Evolutionary conservation across 2,113 vertebrate species (phyloP), one percentile per base, ranked within the genome.

Genomic region (Orcinus orca): DNA sequence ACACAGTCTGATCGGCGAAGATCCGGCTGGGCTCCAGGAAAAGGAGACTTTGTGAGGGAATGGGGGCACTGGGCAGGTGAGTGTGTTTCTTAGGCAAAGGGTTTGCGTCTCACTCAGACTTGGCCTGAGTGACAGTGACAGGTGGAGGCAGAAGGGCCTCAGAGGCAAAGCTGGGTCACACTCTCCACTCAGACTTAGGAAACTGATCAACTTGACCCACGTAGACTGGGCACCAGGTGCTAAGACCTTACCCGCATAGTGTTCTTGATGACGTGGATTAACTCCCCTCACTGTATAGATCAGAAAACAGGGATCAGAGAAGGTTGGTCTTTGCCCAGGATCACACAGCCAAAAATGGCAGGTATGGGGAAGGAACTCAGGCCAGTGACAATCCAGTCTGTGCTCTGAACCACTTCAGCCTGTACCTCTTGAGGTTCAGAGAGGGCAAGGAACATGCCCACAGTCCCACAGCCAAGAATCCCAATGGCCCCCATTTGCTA

Each of bases 71-170:
- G 3, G 80, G 47, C 60, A 36, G 80, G 80, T 31, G 62, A 77
- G 15, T 25, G n/a, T 0, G 1, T 8, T 60, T 5, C 1, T 9
- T 14, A 4, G 7, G 62, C 10, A 25, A 14, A 79, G 10, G 23
- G 18, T 14, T 60, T 76, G 55, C 25, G 20, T 33, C 62, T 33
- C 21, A 17, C 13, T 21, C 68, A 60, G 38, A 25, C 38, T 36
- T 77, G 38, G 50, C 60, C 29, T 15, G 47, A 84, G 31, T 55
- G 70, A 60, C 80, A 4, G 1, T 60, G 47, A 36, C 0, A 0
- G 18, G 33, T 1, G 21, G 29, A 31, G 8, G 15, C 11, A 5
- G 55, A 33, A 11, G 8, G 63, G 12, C 53, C 70, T 4, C 41
- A 29, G 55, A 53, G 74, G 55, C 12, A 17, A 33, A 33, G 50